Evolutionary conservation across 2,113 vertebrate species (phyloP).

Genomic region (Channa maculata): DNA sequence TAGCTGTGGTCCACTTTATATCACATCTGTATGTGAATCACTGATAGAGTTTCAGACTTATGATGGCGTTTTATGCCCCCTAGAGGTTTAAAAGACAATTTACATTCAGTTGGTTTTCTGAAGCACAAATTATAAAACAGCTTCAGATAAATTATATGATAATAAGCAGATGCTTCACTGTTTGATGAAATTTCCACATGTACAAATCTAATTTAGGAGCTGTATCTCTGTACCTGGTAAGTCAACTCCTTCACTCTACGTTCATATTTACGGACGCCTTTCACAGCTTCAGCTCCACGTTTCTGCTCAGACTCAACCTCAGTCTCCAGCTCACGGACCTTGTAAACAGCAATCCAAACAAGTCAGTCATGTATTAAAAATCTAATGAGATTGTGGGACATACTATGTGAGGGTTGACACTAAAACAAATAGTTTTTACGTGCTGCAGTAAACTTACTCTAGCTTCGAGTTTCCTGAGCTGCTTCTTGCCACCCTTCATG

Average conservation of each 20-base stretch:
- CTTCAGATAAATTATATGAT: background rate
- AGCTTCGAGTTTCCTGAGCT: conserved; percentile 84
- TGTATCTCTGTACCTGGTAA: conserved; percentile 73
- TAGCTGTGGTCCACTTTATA: conserved; percentile 1
- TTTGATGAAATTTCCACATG: background rate
- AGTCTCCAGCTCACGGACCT: conserved; percentile 78
- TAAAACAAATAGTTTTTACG: background rate
- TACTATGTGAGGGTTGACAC: no score
- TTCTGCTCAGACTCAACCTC: conserved; percentile 79
- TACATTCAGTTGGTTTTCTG: conserved; percentile 25
- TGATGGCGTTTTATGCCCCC: conserved; percentile 62
- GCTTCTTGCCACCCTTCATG: conserved; percentile 85
- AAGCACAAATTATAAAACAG: background rate
- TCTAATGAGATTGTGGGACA: background rate
- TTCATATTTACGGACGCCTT: conserved; percentile 81
- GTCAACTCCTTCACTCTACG: conserved; percentile 80
- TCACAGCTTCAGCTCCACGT: conserved; percentile 75
- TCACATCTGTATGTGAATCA: conserved; percentile 6
- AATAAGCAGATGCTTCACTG: background rate
- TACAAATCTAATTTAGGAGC: background rate
- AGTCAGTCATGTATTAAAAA: background rate
- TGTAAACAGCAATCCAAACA: background rate
- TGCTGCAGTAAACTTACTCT: conserved; percentile 63
- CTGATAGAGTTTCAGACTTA: conserved; percentile 1
- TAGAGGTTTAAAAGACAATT: conserved; percentile 46